Evolutionary conservation across 2,888 invertebrate species (phyloP).

Genomic region (Perithous albicinctus): DNA sequence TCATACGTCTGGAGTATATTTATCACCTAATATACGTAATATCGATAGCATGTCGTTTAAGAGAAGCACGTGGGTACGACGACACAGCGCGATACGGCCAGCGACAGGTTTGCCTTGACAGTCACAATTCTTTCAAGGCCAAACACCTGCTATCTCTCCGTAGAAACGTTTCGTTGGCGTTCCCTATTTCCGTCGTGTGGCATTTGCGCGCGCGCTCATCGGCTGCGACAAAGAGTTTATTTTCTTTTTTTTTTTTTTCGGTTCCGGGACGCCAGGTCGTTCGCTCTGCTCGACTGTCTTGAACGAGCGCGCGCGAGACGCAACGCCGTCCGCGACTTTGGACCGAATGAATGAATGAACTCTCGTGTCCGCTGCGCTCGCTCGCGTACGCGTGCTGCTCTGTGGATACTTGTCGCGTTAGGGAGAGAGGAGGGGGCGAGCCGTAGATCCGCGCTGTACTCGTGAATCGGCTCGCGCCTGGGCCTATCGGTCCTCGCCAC

Average conservation of each 20-base stretch:
- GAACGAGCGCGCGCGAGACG: constrained; percentile 27
- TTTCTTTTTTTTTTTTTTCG: too few species aligned
- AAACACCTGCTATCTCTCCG: neutral
- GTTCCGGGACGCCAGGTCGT: neutral
- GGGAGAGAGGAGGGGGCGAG: constrained; percentile 41
- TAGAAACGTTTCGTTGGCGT: constrained; percentile 12
- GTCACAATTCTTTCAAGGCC: constrained; percentile 36
- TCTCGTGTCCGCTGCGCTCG: constrained; percentile 50
- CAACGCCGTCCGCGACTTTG: constrained; percentile 60
- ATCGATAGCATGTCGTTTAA: neutral
- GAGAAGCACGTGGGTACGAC: neutral
- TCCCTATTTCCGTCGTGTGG: constrained; percentile 16
- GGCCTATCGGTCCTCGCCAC: constrained; percentile 57
- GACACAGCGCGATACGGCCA: neutral
- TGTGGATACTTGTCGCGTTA: constrained; percentile 57
- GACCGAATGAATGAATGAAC: constrained; percentile 62
- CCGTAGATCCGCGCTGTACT: constrained; percentile 57
- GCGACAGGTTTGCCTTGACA: constrained; percentile 51
- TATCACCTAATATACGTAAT: neutral
- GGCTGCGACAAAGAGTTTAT: too few species aligned
- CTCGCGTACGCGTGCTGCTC: constrained; percentile 33
- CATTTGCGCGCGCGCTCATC: neutral
- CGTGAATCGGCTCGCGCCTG: constrained; percentile 62
- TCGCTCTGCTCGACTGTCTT: neutral
- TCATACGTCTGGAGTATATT: neutral